phyloP scores from a whole-genome alignment of 92 coral and sea anemone species.

The Zoanthus gigantus region DNA sequence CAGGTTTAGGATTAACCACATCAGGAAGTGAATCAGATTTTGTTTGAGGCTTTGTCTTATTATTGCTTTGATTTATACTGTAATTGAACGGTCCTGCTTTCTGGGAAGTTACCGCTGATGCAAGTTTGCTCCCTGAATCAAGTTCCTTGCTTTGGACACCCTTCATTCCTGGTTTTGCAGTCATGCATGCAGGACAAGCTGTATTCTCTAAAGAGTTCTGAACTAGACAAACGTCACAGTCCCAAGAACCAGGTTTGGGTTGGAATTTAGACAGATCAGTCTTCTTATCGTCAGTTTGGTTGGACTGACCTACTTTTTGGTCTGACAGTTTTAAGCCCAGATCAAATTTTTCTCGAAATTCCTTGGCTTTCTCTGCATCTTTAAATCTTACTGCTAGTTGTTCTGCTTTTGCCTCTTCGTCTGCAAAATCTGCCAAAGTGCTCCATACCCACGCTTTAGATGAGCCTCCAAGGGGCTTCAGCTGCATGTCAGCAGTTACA shows the following conservation, averaged over 20 bases:
- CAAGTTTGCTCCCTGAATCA: constrained; percentile 2
- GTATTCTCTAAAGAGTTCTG: constrained; percentile 51
- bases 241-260: constrained; percentile 76
- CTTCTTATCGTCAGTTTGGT: not conserved
- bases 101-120: not conserved
- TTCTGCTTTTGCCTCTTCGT: constrained; percentile 82
- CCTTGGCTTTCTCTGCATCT: constrained; percentile 73
- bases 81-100: constrained; percentile 17
- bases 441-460: constrained; percentile 95
- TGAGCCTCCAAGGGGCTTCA: constrained; percentile 84
- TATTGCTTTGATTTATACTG: not conserved
- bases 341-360: constrained; percentile 86
- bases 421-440: constrained; percentile 91
- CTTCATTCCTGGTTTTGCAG: constrained; percentile 57
- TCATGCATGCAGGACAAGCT: constrained; percentile 61
- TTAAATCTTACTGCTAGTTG: constrained; percentile 90
- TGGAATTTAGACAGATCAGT: constrained; percentile 53
- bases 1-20: not conserved
- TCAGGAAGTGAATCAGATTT: constrained; percentile 1
- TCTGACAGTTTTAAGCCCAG: constrained; percentile 59
- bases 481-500: constrained; percentile 84
- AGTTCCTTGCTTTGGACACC: not conserved
- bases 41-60: constrained; percentile 49
- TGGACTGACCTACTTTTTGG: not conserved
- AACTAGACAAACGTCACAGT: constrained; percentile 72